phyloP scores from a whole-genome alignment of 1,140 invertebrate species.

The Apis mellifera region DNA sequence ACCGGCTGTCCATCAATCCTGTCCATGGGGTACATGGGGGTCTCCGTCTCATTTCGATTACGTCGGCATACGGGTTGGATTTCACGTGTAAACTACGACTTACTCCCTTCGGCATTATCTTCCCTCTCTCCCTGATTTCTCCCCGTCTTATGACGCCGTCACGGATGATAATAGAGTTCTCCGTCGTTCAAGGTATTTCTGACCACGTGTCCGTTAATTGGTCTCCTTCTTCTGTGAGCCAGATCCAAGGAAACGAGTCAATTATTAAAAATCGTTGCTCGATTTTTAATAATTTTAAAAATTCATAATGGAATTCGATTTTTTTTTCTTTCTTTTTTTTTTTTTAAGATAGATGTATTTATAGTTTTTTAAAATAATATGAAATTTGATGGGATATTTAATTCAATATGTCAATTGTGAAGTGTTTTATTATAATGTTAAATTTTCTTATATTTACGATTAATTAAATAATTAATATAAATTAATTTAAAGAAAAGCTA shows the following conservation, averaged over 20 bases:
- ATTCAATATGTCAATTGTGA: background rate
- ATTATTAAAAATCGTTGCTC: background rate
- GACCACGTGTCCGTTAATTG: background rate
- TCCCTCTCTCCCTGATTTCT: background rate
- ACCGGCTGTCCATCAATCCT: slow-evolving; percentile 77
- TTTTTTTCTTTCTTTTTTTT: background rate
- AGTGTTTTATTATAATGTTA: no score
- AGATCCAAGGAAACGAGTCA: background rate
- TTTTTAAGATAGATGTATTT: background rate
- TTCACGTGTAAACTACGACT: slow-evolving; percentile 64
- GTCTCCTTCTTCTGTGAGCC: background rate
- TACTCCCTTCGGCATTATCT: slow-evolving; percentile 56
- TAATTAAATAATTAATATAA: no score
- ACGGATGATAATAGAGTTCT: slow-evolving; percentile 54
- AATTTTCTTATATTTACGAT: no score
- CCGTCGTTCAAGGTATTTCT: slow-evolving; percentile 29
- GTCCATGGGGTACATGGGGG: slow-evolving; percentile 64
- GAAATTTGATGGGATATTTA: background rate
- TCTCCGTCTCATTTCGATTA: slow-evolving; percentile 61
- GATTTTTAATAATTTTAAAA: background rate
- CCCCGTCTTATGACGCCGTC: slow-evolving; percentile 48
- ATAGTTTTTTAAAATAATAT: background rate
- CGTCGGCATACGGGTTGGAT: slow-evolving; percentile 58
- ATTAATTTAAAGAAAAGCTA: no score
- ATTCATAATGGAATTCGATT: background rate